A percentile compares a stretch with the other conserved stretches of the same genome.
These are phyloP conservation scores for Empidonax alnorum DNA, from an alignment of 2,113 vertebrate genomes.

Conservation along the genomic window DNA sequence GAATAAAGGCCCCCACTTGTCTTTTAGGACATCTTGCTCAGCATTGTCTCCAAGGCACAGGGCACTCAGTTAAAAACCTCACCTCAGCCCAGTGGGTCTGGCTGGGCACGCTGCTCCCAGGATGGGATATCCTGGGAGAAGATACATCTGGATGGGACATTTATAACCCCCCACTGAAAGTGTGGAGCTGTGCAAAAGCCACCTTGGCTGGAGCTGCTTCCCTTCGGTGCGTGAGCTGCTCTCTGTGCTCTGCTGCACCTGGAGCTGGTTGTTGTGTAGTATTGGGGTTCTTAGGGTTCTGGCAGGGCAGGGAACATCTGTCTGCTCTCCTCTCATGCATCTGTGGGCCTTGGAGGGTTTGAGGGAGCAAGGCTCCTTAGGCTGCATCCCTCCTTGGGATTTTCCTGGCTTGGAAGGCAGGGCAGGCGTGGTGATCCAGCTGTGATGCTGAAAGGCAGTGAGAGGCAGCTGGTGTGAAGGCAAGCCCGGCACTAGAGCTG, in stretches of 20 bases:
- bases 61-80: not conserved
- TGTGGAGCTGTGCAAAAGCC: not conserved
- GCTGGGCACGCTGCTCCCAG: not conserved
- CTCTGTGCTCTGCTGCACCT: not conserved
- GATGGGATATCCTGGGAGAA: not conserved
- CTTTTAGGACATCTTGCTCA: not conserved
- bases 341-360: not conserved
- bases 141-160: not conserved
- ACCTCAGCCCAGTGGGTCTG: not conserved
- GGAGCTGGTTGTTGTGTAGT: not conserved
- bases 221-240: accelerated
- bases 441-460: not conserved
- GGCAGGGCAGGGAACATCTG: not conserved
- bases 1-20: not conserved
- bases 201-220: not conserved
- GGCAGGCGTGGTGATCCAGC: accelerated
- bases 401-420: not conserved
- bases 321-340: not conserved
- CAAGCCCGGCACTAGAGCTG: not conserved
- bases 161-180: not conserved
- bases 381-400: not conserved
- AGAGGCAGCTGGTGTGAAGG: not conserved
- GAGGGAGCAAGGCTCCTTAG: not conserved
- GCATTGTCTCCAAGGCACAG: not conserved
- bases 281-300: not conserved